Base-by-base conservation (phyloP, 2,113 vertebrate species). In the Poeciliopsis occidentalis region DNA sequence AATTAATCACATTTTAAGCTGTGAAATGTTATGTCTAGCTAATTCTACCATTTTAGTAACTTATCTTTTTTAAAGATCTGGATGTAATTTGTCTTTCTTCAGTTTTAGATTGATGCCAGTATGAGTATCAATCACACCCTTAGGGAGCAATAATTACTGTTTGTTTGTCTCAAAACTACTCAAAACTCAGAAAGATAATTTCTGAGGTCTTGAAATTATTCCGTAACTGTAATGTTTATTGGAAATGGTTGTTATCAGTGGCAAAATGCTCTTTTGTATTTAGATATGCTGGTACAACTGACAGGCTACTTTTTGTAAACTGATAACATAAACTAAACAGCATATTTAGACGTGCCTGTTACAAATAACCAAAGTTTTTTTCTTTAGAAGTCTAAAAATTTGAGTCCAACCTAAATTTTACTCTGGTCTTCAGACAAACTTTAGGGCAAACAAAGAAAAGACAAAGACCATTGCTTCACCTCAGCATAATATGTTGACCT, bases 31-130 rank as follows among this genome's bases (percentile, higher is more conserved):
- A 22, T 32, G 30, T 31, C 4, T 30, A 24, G 8, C 32, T 60
- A 19, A 32, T 71, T 60, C 66, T 66, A 57, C 54, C n/a, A 67
- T 37, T 60, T 27, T 44, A 79, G 78, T 66, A 80, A 69, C 83
- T 76, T 85, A 71, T 61, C 62, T 54, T 51, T 41, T 34, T 68
- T 22, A 75, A 73, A 60, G 72, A 27, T 60, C 12, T 62, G 66
- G 37, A 71, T 12, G 17, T 39, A 62, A 24, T 37, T 12, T 26
- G 30, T 15, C 31, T 10, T 80, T 82, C 74, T 64, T 64, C 60
- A 47, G 47, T 19, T 73, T 64, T 69, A 12, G 31, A 71, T 70
- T 31, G 69, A 31, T n/a, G 22, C 13, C 26, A 71, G 57, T n/a
- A 57, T 2, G 1, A 31, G 41, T 30, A 75, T 57, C 34, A 65